These are phyloP conservation scores for Heliornis fulica DNA, from an alignment of 2,113 vertebrate species.

Conservation along the genomic window DNA sequence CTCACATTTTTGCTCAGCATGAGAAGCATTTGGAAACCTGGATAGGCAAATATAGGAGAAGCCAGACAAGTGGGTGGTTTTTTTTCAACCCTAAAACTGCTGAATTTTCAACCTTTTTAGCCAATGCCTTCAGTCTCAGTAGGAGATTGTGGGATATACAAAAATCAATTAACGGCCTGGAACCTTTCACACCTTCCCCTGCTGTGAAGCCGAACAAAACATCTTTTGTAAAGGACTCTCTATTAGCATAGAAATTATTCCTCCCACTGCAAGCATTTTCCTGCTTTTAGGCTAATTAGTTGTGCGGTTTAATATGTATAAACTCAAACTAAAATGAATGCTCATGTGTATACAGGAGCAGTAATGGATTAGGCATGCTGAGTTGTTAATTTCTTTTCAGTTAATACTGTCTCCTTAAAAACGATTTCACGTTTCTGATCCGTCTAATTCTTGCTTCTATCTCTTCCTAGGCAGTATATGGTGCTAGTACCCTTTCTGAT, in stretches of 20 bases:
- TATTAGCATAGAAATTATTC: conserved; percentile 28
- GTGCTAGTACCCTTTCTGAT: conserved; percentile 37
- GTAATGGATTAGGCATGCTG: background rate
- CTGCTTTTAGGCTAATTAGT: conserved; percentile 26
- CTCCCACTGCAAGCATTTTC: background rate
- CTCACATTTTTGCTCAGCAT: background rate
- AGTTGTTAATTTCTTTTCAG: background rate
- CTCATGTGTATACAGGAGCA: background rate
- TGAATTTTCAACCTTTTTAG: background rate
- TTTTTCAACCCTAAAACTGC: background rate
- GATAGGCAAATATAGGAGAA: background rate
- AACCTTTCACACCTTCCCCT: conserved; percentile 1
- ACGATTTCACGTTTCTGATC: background rate
- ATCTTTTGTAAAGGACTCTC: background rate
- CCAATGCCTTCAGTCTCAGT: background rate
- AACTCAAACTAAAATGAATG: conserved; percentile 6
- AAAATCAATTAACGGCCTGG: conserved; percentile 32
- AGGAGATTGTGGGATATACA: conserved; percentile 1
- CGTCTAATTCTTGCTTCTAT: background rate
- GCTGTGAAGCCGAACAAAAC: conserved; percentile 27
- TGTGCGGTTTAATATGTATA: background rate
- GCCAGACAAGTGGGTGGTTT: background rate
- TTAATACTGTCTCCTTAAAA: background rate
- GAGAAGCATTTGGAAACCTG: background rate
- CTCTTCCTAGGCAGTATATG: conserved; percentile 66